Base-by-base conservation (phyloP, 2,113 vertebrate species). In the Taxidea taxus region DNA sequence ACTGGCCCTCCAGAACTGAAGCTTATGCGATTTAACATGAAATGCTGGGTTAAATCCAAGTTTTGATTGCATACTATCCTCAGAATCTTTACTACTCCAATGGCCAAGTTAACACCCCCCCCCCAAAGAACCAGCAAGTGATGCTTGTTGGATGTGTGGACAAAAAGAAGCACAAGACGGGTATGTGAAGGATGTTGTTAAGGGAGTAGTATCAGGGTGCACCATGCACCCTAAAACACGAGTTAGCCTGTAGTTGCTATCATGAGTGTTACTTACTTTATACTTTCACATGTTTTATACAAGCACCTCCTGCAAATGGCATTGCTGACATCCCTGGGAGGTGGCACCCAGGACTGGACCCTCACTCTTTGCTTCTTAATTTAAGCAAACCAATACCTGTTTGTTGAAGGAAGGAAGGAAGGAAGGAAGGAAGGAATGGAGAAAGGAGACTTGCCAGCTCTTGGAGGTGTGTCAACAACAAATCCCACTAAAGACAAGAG, bases 341-440 rank as follows among this genome's bases (percentile, higher is more conserved):
- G 39, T n/a, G 78, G 66, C 23, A 47, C 29, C 14, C 14, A 15
- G 29, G 12, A 11, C 7, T 44, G 37, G 27, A 39, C 7, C 20
- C 16, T 96, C 12, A 51, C 72, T 78, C 37, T 96, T 7, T 75
- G 62, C 90, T 86, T 85, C 90, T 96, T 82, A 82, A 78, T 44
- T 78, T 68, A 49, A 54, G 8, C n/a, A 78, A 75, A 66, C 51
- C 2, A 49, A 42, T 23, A 56, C 42, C 31, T 70, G 31, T 54
- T 68, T 97, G 27, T 78, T 11, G 3, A 60, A 44, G 7, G 25
- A 27, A 60, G 5, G 11, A 37, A 31, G 34, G 5, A 14, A 66
- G 70, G 37, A 7, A 39, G 10, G 70, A 7, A 72, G 70, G 34
- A n/a, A 21, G 10, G 9, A 66, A 64, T 7, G 47, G 66, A 8